Conservation (phyloP, 2,888 invertebrate species). For the Copidosoma aretas region DNA sequence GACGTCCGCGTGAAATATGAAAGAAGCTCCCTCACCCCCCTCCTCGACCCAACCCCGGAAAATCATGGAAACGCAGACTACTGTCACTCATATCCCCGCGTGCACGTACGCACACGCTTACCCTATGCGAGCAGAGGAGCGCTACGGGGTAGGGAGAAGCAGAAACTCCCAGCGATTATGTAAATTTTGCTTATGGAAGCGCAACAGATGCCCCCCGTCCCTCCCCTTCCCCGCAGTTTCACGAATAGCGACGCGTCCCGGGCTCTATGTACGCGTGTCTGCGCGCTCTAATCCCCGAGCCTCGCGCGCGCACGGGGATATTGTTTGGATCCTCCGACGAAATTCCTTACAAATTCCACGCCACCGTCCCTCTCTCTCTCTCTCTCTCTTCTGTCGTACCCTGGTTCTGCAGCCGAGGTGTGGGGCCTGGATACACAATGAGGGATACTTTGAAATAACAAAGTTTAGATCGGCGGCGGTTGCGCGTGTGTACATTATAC, state of each 20-base stretch:
- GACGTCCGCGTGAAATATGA: slow-evolving; percentile 15
- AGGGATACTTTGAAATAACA: slow-evolving; percentile 27
- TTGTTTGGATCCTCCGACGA: slow-evolving; percentile 52
- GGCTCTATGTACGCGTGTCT: slow-evolving; percentile 9
- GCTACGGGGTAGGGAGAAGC: slow-evolving; percentile 26
- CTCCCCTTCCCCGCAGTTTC: slow-evolving; percentile 40
- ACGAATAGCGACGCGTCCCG: background rate
- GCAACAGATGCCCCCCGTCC: slow-evolving; percentile 59
- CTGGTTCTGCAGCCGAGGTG: too few species aligned
- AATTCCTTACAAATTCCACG: slow-evolving; percentile 53
- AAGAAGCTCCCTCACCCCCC: slow-evolving; percentile 12
- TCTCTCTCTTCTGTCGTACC: too few species aligned
- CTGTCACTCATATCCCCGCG: slow-evolving; percentile 38
- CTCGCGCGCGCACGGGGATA: slow-evolving; percentile 42
- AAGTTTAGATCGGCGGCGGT: slow-evolving; percentile 36
- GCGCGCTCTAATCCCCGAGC: slow-evolving; percentile 51
- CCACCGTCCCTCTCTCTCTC: slow-evolving; percentile 2
- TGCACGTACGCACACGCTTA: slow-evolving; percentile 11
- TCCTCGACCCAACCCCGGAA: slow-evolving; percentile 6
- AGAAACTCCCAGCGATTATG: slow-evolving; percentile 55
- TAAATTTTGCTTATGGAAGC: slow-evolving; percentile 60
- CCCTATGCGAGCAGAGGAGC: too few species aligned
- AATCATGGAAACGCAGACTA: slow-evolving; percentile 41
- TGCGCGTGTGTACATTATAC: background rate
- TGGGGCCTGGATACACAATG: background rate